Conservation (phyloP, 2,113 vertebrate species). For the Cyphomyrus plagiostoma region DNA sequence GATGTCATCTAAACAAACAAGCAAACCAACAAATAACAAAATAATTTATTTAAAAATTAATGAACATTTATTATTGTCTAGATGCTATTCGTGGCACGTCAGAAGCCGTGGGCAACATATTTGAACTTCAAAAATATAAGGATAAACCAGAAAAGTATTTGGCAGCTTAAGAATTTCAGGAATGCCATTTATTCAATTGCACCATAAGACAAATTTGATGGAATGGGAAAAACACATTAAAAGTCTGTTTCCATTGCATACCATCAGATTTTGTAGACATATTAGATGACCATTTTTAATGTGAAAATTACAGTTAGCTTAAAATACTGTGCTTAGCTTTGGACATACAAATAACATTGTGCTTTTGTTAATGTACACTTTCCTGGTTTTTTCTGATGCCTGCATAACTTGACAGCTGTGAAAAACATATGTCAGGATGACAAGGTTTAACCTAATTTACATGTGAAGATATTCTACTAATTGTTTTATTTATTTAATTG, state of each 20-base stretch:
- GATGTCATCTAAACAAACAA: not conserved
- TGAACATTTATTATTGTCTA: slow-evolving; percentile 19
- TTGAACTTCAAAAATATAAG: slow-evolving; percentile 46
- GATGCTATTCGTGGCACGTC: slow-evolving; percentile 47
- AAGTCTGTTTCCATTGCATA: slow-evolving; percentile 66
- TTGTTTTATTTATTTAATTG: not conserved
- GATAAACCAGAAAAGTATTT: slow-evolving; percentile 46
- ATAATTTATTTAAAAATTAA: not conserved
- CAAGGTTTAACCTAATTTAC: slow-evolving; percentile 47
- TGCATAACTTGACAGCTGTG: slow-evolving; percentile 51
- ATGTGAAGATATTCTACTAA: not conserved
- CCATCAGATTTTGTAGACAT: slow-evolving; percentile 60
- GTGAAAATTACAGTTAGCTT: slow-evolving; percentile 72
- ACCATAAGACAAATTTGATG: slow-evolving; percentile 59
- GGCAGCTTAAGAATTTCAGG: slow-evolving; percentile 56
- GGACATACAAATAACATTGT: slow-evolving; percentile 72
- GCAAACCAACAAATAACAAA: not conserved
- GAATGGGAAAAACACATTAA: slow-evolving; percentile 67
- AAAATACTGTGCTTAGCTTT: slow-evolving; percentile 64
- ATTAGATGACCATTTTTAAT: slow-evolving; percentile 69
- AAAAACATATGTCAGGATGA: slow-evolving; percentile 63
- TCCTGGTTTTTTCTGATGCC: slow-evolving; percentile 69
- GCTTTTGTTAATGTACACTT: slow-evolving; percentile 72
- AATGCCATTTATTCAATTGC: slow-evolving; percentile 48
- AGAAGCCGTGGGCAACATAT: slow-evolving; percentile 40